Percentiles rank a stretch among this genome's conserved stretches.
These are phyloP conservation scores for Dusona sp. DNA, from an alignment of 2,888 invertebrate genomes.

Conservation along the genomic window DNA sequence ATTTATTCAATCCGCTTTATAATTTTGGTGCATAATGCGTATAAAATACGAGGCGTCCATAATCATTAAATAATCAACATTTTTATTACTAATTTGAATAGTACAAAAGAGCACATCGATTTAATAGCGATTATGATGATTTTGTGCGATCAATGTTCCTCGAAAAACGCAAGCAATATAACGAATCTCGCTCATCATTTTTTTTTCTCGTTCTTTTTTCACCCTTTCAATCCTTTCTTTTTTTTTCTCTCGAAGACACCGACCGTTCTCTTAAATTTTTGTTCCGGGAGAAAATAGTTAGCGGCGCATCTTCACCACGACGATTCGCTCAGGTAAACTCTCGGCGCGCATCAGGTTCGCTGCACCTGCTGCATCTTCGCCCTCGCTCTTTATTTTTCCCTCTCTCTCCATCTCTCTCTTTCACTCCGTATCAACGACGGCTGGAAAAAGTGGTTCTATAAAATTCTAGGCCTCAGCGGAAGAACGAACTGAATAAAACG, in stretches of 20 bases:
- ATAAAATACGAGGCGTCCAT: no score
- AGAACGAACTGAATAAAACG: background rate
- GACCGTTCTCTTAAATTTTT: constrained; percentile 62
- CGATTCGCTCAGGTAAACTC: constrained; percentile 58
- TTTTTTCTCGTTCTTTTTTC: constrained; percentile 31
- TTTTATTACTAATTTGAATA: background rate
- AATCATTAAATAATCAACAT: background rate
- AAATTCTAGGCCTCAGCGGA: constrained; percentile 34
- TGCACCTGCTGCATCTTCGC: constrained; percentile 59
- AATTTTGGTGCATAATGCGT: no score
- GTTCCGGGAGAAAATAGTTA: constrained; percentile 73
- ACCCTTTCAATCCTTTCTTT: constrained; percentile 18
- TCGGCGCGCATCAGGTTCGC: constrained; percentile 55
- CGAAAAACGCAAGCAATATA: constrained; percentile 52
- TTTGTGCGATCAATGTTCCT: constrained; percentile 26
- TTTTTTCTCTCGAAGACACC: constrained; percentile 47
- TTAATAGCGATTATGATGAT: no score
- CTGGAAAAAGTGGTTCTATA: constrained; percentile 62
- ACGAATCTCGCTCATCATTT: constrained; percentile 62
- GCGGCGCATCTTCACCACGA: constrained; percentile 68
- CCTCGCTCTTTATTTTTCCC: constrained; percentile 3
- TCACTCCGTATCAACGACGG: constrained; percentile 16
- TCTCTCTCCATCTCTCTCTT: background rate
- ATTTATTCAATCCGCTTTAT: background rate
- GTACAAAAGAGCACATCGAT: no score